A percentile compares a stretch with the other conserved stretches of the same genome.
Evolutionary conservation across 2,113 vertebrate genomes (phyloP).

Genomic region (Pipa parva): DNA sequence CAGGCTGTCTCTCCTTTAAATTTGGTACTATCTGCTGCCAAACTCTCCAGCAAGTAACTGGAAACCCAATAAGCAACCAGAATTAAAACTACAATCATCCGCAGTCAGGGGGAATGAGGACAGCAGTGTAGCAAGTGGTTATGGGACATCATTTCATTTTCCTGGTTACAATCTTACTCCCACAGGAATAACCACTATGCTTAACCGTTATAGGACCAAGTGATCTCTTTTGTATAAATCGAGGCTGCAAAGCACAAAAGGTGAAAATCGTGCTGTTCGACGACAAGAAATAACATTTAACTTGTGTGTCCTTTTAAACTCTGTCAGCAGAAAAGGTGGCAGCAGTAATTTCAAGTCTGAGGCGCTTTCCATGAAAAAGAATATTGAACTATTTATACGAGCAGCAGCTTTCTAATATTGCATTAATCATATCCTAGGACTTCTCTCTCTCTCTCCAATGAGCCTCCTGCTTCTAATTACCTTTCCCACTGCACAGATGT

Average conservation of each 20-base stretch:
- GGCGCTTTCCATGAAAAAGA: slow-evolving; percentile 43
- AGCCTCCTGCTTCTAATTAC: slow-evolving; percentile 40
- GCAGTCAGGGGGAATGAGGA: too few species aligned
- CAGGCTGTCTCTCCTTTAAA: too few species aligned
- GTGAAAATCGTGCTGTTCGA: background rate
- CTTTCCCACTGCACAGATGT: slow-evolving; percentile 39
- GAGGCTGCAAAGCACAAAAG: background rate
- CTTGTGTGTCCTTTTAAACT: slow-evolving; percentile 34
- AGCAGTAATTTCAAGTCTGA: slow-evolving; percentile 47
- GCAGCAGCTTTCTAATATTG: slow-evolving; percentile 42
- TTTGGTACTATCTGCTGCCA: too few species aligned
- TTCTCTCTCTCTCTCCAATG: slow-evolving; percentile 42
- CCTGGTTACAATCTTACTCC: too few species aligned
- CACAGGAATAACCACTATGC: too few species aligned
- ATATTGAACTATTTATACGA: slow-evolving; percentile 46
- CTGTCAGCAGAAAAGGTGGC: slow-evolving; percentile 43
- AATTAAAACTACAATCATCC: too few species aligned
- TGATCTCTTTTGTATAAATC: background rate
- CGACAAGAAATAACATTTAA: slow-evolving; percentile 26
- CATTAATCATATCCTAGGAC: slow-evolving; percentile 49
- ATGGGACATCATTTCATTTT: too few species aligned
- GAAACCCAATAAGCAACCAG: too few species aligned
- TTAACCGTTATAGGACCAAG: background rate
- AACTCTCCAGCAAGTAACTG: too few species aligned
- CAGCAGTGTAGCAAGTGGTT: too few species aligned